Percentiles rank a stretch among this genome's conserved stretches.
These are phyloP conservation scores for Pantelozetes paolii DNA, from an alignment of 2,888 invertebrate species.

Conservation along the genomic window DNA sequence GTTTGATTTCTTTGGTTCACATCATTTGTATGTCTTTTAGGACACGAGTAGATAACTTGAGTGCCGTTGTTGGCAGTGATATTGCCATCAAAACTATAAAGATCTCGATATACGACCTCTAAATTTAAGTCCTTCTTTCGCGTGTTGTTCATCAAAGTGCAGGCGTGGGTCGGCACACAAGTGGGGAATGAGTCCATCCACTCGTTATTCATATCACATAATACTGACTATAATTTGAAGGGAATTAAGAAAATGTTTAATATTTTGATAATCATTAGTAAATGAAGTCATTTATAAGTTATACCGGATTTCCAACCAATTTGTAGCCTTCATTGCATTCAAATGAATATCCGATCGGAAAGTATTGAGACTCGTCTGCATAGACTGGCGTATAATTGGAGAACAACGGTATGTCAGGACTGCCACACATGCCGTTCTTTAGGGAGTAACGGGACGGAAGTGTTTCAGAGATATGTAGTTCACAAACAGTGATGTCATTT, in stretches of 20 bases:
- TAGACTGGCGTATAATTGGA: not conserved
- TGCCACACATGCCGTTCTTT: not conserved
- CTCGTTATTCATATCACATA: not conserved
- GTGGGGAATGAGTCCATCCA: not conserved
- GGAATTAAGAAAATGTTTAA: too few relatives aligned
- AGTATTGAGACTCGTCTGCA: not conserved
- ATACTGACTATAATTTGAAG: not conserved
- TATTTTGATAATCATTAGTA: too few relatives aligned
- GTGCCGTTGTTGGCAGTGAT: not conserved
- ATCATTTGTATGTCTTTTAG: not conserved
- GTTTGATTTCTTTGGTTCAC: not conserved
- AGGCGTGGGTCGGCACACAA: not conserved
- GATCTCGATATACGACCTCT: not conserved
- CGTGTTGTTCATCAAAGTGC: not conserved
- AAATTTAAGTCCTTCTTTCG: not conserved
- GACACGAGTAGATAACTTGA: constrained; percentile 5
- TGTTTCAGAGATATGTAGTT: not conserved
- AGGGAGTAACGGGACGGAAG: not conserved
- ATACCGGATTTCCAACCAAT: not conserved
- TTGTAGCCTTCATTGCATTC: not conserved
- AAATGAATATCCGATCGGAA: not conserved
- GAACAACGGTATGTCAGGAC: not conserved
- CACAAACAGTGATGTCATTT: not conserved
- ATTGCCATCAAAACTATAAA: not conserved
- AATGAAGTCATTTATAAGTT: not conserved